Percentiles rank a stretch among this genome's conserved stretches.
Conservation (phyloP, 2,888 invertebrate species). For the Allophyes oxyacanthae region DNA sequence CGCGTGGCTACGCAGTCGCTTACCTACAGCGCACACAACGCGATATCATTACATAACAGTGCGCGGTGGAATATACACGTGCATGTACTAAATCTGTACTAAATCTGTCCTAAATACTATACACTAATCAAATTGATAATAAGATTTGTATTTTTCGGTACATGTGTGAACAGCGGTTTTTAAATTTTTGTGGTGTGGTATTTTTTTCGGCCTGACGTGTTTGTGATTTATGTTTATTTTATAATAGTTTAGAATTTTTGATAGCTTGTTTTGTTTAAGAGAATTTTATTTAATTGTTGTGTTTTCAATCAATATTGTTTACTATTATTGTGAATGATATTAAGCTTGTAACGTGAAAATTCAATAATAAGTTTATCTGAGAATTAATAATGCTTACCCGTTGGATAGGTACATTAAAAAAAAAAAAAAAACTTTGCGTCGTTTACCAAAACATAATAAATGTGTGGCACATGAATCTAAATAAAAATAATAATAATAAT, state of each 20-base stretch:
- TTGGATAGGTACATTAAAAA: no score
- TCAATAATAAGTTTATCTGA: no score
- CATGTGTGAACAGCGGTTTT: conserved; percentile 7
- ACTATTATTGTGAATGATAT: no score
- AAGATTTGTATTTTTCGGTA: conserved; percentile 9
- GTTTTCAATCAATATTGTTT: no score
- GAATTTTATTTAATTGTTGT: no score
- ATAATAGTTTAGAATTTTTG: neutral
- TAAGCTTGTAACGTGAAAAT: no score
- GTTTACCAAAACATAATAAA: no score
- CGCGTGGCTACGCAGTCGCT: conserved; percentile 23
- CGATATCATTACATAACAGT: neutral
- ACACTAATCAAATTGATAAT: conserved; percentile 15
- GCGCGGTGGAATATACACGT: conserved; percentile 7
- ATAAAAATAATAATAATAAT: no score
- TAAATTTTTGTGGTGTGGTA: conserved; percentile 6
- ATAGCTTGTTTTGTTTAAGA: no score
- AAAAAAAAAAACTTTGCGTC: no score
- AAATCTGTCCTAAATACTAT: neutral
- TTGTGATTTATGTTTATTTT: conserved; percentile 6
- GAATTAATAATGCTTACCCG: no score
- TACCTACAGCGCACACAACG: neutral
- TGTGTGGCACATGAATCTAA: no score
- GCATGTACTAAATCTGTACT: conserved; percentile 9
- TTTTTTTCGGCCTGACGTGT: conserved; percentile 13